Conservation (phyloP, 1,140 invertebrate species). For the Ips nitidus region DNA sequence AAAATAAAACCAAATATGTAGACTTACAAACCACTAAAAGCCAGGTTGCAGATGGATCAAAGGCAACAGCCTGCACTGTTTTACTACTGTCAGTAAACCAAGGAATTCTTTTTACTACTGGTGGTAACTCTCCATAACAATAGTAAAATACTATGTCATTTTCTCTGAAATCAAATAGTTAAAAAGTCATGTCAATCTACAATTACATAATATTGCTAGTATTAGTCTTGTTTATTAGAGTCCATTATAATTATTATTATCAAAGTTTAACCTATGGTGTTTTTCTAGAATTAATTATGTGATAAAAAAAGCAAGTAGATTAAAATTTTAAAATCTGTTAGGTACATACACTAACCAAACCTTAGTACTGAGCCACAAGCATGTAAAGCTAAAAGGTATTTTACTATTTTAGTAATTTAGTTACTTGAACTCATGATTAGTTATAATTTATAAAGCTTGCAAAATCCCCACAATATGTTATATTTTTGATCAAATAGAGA, state of each 20-base stretch:
- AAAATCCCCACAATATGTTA: too few species aligned
- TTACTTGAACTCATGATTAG: too few species aligned
- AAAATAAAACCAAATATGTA: neutral
- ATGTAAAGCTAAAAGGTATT: too few species aligned
- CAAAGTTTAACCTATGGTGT: neutral
- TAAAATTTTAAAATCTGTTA: neutral
- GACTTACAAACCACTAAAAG: conserved; percentile 63
- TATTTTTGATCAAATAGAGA: too few species aligned
- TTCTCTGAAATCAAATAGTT: conserved; percentile 39
- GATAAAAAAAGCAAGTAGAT: neutral
- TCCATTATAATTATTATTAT: neutral
- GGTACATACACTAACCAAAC: neutral
- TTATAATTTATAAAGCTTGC: too few species aligned
- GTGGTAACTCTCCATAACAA: conserved; percentile 48
- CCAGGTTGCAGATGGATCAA: conserved; percentile 71
- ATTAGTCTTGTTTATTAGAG: conserved; percentile 2
- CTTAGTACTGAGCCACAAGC: neutral
- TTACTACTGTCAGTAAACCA: conserved; percentile 65
- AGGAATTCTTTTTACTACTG: conserved; percentile 65
- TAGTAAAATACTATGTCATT: conserved; percentile 50
- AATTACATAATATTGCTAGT: neutral
- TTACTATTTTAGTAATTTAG: too few species aligned
- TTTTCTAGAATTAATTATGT: neutral
- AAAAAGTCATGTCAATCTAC: neutral
- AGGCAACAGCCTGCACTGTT: conserved; percentile 65